Conservation (phyloP, 2,797 vertebrate genomes). For the Ptychobarbus kaznakovi region DNA sequence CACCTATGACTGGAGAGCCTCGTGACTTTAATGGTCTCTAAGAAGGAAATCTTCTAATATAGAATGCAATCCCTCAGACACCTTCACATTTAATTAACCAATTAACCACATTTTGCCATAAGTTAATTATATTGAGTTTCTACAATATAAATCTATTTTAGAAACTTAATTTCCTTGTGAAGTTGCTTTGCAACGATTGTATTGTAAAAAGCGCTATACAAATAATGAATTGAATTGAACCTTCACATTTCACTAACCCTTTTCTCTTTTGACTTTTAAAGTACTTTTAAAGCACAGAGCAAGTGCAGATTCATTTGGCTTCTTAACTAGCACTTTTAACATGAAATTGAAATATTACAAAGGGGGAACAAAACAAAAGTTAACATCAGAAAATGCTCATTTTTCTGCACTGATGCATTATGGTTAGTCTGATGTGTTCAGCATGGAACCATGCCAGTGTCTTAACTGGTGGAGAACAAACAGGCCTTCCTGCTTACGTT, state of each 20-base stretch:
- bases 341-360: slow-evolving; percentile 41
- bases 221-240: no score
- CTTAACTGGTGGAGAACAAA: slow-evolving; percentile 35
- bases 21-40: neutral
- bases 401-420: slow-evolving; percentile 13
- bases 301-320: slow-evolving; percentile 17
- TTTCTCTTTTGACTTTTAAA: neutral
- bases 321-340: slow-evolving; percentile 9
- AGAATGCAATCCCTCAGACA: slow-evolving; percentile 1
- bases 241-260: slow-evolving; percentile 1
- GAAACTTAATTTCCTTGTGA: no score
- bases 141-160: no score
- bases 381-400: slow-evolving; percentile 6
- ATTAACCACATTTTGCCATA: no score
- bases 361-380: neutral
- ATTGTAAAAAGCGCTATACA: no score
- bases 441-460: neutral
- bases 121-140: no score
- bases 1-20: slow-evolving; percentile 11
- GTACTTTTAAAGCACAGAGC: slow-evolving; percentile 23
- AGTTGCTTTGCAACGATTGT: no score
- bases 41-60: neutral
- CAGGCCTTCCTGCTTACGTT: neutral
- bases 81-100: neutral
- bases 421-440: neutral